Base-by-base conservation (phyloP, 2,113 vertebrate genomes). In the Chaetodon trifascialis region DNA sequence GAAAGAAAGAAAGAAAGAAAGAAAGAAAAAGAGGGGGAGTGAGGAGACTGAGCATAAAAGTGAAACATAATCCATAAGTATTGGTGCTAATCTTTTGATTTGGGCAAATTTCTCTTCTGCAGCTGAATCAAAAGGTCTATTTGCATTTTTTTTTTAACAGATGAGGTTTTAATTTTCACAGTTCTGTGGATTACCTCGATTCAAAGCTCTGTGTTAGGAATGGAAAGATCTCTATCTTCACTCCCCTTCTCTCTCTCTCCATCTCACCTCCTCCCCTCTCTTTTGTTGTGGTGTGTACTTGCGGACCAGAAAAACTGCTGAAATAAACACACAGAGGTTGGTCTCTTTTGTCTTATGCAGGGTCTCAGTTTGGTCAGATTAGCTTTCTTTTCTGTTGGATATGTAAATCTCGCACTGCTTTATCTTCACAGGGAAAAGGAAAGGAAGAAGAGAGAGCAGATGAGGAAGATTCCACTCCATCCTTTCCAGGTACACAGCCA, bases 151-250 rank as follows among this genome's bases (percentile, higher is more conserved):
- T 76, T 72, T 80, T 80, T 19, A 86, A 86, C 75, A 85, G 81
- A 86, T 82, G 83, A 89, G 89, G 75, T 92, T 93, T 94, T 94
- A 89, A 92, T 94, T 93, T 94, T 73, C 93, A 90, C 89, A 91
- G 65, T 83, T 88, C 73, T 83, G 84, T 88, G 91, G 94, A 93
- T 94, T 94, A 94, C 78, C 72, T 87, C 67, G 58, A 86, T 84
- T 94, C 91, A 91, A 91, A 93, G 92, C 85, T 67, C 51, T 54
- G 75, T 85, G 79, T 91, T 82, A 87, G 79, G 85, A 86, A 93
- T 84, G 71, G 80, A 83, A 82, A 94, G 92, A 95, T 94, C 70
- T 85, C 73, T 89, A 94, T 91, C 88, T 82, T 40, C 36, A 34
- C 52, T 64, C 69, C 49, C 58, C 52, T 16, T 38, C 80, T 59